Evolutionary conservation across 2,113 vertebrate genomes (phyloP), one percentile per base, ranked within the genome.

Genomic region (Amphilophus citrinellus): DNA sequence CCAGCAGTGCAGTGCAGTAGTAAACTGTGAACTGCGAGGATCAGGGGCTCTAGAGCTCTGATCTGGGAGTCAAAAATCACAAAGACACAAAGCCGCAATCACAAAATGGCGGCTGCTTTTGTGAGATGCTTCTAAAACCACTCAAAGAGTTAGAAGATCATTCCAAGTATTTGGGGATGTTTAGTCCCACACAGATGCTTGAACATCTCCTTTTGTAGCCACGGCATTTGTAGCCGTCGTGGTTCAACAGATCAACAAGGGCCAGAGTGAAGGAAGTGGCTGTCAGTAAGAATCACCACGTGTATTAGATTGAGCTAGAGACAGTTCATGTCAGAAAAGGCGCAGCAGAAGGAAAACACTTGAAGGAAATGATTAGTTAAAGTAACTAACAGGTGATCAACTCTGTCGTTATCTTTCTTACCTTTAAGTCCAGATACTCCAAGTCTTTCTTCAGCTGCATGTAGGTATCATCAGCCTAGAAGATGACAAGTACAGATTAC

Each of bases 1-100:
- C 97, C 97, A 95, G 95, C 97, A 97, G 97, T 97, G 96, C 97
- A 97, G 96, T 97, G 98, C 96, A 97, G 97, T 96, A 99, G 97
- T 95, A 98, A 97, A 97, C 97, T 97, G 97, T 98, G 97, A 97
- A 98, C 96, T 96, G 97, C 97, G 96, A 98, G 97, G 97, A 99
- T 98, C 97, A 99, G 97, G 94, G 98, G 98, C 96, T 98, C 97
- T 97, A 98, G 96, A 97, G 97, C 97, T 97, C 98, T 97, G 96
- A 99, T 99, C 98, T 98, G 97, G 96, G 93, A 95, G 97, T 96
- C 96, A 97, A 76, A 77, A 89, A 93, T 76, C 88, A 98, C 96
- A 97, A 95, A 97, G 96, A 96, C 95, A 96, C 82, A 96, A 81
- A 96, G 84, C 86, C 47, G 88, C 82, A 50, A 85, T 94, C 91